phyloP scores from a whole-genome alignment of 1,140 invertebrate species.

The Prorops nasuta region DNA sequence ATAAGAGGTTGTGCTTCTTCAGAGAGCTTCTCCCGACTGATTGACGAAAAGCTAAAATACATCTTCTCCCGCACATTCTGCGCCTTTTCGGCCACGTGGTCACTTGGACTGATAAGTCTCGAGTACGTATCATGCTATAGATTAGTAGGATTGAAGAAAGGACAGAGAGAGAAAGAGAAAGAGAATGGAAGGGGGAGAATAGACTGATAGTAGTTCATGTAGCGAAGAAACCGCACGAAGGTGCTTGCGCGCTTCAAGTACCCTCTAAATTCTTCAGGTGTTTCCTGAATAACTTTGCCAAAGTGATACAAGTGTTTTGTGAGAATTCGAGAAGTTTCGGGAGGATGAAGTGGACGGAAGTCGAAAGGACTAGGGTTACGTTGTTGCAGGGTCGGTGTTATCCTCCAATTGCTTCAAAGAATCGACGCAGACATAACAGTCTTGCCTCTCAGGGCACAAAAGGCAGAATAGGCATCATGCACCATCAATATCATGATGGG shows the following conservation, averaged over 20 bases:
- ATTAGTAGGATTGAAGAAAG: conserved; percentile 13
- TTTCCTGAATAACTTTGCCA: no score
- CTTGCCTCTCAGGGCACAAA: conserved; percentile 19
- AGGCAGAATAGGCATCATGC: conserved; percentile 21
- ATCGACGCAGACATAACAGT: conserved; percentile 12
- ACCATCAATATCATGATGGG: conserved; percentile 35
- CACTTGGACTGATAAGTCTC: conserved; percentile 24
- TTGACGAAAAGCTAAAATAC: no score
- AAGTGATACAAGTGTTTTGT: not conserved
- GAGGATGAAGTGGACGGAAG: conserved; percentile 43
- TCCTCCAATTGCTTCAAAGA: conserved; percentile 23
- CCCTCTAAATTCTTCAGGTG: no score
- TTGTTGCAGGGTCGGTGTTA: conserved; percentile 32
- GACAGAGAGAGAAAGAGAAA: no score
- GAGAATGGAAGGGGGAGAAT: no score
- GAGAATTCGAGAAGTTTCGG: not conserved
- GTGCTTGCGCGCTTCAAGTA: conserved; percentile 4
- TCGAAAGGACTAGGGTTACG: conserved; percentile 32
- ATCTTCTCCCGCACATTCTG: conserved; percentile 21
- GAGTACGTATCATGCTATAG: conserved; percentile 20
- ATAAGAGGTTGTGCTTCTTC: no score
- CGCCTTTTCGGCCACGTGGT: conserved; percentile 39
- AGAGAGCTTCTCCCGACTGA: no score
- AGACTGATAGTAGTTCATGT: conserved; percentile 5
- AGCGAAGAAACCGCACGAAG: conserved; percentile 11